A percentile compares a stretch with the other conserved stretches of the same genome.
Conservation (phyloP, 2,888 invertebrate genomes). For the Drosophila anceps region DNA sequence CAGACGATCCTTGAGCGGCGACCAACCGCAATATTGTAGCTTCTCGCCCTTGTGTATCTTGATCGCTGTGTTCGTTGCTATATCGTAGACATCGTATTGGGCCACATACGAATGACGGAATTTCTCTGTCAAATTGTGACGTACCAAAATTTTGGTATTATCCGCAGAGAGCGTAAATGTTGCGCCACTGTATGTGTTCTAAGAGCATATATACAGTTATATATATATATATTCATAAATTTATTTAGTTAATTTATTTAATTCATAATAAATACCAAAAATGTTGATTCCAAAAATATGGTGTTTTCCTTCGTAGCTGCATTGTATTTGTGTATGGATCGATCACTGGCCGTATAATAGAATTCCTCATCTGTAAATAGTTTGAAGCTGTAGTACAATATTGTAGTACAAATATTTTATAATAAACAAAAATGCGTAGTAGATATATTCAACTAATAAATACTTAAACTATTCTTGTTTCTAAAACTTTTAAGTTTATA, state of each 20-base stretch:
- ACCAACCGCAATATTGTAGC: constrained; percentile 89
- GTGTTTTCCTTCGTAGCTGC: constrained; percentile 77
- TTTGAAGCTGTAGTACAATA: too few species aligned
- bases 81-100: constrained; percentile 88
- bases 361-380: constrained; percentile 86
- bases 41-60: constrained; percentile 86
- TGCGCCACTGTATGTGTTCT: constrained; percentile 82
- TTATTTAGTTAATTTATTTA: too few species aligned
- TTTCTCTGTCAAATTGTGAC: constrained; percentile 78
- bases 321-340: constrained; percentile 85
- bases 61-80: constrained; percentile 82
- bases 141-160: constrained; percentile 81
- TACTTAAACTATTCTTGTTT: too few species aligned
- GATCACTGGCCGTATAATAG: constrained; percentile 85
- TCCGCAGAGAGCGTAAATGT: constrained; percentile 83
- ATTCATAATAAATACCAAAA: constrained; percentile 69
- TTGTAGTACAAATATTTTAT: neutral
- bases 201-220: neutral
- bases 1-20: constrained; percentile 86
- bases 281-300: constrained; percentile 66
- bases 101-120: constrained; percentile 89
- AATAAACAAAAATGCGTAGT: too few species aligned
- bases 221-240: neutral
- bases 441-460: too few species aligned
- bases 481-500: too few species aligned